Evolutionary conservation across 2,888 invertebrate genomes (phyloP).

Genomic region (Xanthorhoe spadicearia): DNA sequence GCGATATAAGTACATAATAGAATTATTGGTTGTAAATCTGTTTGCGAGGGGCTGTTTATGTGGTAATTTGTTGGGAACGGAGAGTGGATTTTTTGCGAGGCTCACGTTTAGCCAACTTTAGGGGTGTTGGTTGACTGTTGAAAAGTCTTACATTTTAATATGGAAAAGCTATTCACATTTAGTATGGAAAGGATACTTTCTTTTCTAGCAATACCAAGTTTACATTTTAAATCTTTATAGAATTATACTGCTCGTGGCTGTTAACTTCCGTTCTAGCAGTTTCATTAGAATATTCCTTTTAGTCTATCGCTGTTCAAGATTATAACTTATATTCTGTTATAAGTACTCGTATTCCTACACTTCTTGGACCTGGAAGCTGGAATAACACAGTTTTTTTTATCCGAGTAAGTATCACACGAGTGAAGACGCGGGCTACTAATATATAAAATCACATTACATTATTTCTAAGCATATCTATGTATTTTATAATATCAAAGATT

Average conservation of each 20-base stretch:
- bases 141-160: constrained; percentile 27
- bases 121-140: constrained; percentile 37
- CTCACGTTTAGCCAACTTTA: constrained; percentile 40
- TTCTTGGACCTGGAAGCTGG: too few species aligned
- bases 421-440: too few species aligned
- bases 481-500: constrained; percentile 18
- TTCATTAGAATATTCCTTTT: background rate
- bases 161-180: constrained; percentile 1
- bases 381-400: too few species aligned
- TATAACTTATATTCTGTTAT: background rate
- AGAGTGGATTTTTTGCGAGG: constrained; percentile 41
- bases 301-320: background rate
- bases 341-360: too few species aligned
- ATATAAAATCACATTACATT: background rate
- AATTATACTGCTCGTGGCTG: background rate
- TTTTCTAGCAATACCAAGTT: background rate
- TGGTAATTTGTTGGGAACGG: constrained; percentile 44
- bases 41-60: constrained; percentile 48
- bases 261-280: background rate
- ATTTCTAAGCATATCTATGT: background rate
- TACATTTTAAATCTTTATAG: background rate
- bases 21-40: constrained; percentile 48
- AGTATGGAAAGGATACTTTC: background rate
- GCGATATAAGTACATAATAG: constrained; percentile 44
- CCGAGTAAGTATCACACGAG: too few species aligned